These are phyloP conservation scores for Protonemura montana DNA, from an alignment of 2,888 invertebrate species.

Conservation along the genomic window DNA sequence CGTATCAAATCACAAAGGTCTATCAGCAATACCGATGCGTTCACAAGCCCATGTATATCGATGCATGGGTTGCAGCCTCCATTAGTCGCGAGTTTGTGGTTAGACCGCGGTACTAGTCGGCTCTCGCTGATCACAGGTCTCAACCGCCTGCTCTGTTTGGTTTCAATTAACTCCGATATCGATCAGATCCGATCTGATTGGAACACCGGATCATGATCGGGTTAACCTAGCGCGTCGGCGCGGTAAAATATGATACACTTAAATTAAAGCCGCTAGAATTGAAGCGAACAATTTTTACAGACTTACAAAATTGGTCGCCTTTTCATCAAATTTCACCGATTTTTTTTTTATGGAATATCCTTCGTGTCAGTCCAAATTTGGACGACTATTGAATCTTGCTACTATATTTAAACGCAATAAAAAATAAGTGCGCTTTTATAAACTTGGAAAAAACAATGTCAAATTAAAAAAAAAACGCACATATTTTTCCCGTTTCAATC, in stretches of 20 bases:
- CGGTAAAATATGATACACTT: too few species aligned
- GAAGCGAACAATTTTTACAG: too few species aligned
- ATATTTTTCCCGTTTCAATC: neutral
- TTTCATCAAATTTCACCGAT: too few species aligned
- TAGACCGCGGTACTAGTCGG: neutral
- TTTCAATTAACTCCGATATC: neutral
- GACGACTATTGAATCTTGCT: neutral
- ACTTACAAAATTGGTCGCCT: too few species aligned
- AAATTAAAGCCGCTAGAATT: too few species aligned
- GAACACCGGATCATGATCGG: too few species aligned
- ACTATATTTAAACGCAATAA: neutral
- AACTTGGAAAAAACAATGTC: neutral
- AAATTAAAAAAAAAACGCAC: neutral
- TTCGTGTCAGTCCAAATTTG: neutral
- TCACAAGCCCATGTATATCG: neutral
- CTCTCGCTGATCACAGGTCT: neutral
- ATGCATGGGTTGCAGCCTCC: too few species aligned
- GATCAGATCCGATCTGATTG: neutral
- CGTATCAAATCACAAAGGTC: neutral
- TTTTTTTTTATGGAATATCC: too few species aligned
- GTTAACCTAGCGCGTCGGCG: too few species aligned
- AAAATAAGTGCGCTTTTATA: neutral
- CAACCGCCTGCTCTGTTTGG: neutral
- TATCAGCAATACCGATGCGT: neutral
- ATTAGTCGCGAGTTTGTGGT: neutral